Conservation (phyloP, 2,113 vertebrate genomes). For the Cricetomys ansorgei region DNA sequence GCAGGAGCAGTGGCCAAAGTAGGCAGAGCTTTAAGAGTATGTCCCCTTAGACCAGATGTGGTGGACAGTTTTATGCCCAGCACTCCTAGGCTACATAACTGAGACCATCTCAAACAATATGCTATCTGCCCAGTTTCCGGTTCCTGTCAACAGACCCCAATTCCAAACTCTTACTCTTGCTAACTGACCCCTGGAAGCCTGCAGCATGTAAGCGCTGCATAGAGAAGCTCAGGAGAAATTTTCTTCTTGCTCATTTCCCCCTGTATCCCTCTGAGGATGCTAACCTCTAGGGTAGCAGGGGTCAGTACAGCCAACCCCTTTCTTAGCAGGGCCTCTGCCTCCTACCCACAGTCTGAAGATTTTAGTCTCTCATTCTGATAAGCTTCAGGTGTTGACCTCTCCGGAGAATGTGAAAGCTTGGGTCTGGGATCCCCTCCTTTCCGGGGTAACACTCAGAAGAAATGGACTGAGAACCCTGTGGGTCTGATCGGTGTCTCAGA, state of each 20-base stretch:
- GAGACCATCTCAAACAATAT: background rate
- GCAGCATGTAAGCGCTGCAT: too few relatives aligned
- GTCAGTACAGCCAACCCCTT: background rate
- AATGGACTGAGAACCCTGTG: rapidly evolving
- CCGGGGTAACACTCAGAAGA: background rate
- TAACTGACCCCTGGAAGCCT: background rate
- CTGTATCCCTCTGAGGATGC: background rate
- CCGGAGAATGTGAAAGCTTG: background rate
- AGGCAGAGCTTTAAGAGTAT: background rate
- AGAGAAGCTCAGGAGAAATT: background rate
- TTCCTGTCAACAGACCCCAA: background rate
- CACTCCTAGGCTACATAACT: background rate
- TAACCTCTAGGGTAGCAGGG: background rate
- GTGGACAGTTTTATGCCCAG: background rate
- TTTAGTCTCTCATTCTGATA: background rate
- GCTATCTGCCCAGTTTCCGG: background rate
- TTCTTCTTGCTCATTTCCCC: background rate
- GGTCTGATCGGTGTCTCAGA: background rate
- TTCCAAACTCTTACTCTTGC: background rate
- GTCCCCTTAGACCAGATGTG: background rate
- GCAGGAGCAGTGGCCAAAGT: background rate
- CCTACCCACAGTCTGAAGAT: background rate
- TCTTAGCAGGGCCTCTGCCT: too few relatives aligned
- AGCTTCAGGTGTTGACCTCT: background rate
- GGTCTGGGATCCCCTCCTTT: background rate